phyloP scores from a whole-genome alignment of 92 coral and sea anemone species.

The Phymanthus crucifer region DNA sequence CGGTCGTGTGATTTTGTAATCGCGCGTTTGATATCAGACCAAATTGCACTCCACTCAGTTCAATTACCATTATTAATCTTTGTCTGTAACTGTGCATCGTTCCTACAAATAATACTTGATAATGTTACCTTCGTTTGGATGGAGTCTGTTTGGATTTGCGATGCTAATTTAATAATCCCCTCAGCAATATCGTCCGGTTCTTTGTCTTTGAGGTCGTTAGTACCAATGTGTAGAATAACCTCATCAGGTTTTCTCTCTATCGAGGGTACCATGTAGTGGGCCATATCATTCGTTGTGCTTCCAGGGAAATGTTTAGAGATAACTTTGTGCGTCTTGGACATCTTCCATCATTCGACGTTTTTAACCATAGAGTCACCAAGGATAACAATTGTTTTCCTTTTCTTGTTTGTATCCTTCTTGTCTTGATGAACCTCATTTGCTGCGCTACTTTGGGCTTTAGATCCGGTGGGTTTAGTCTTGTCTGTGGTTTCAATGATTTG shows the following conservation, averaged over 20 bases:
- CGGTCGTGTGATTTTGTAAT: too few relatives aligned
- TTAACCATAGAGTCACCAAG: conserved; percentile 3
- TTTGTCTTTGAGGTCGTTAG: background rate
- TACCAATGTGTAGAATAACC: background rate
- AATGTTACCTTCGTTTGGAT: background rate
- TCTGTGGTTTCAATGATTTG: background rate
- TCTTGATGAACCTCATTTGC: background rate
- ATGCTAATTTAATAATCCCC: background rate
- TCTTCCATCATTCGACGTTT: background rate
- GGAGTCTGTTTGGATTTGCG: background rate
- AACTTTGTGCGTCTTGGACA: background rate
- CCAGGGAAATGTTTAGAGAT: background rate
- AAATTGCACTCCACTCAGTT: too few relatives aligned
- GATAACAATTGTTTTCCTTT: background rate
- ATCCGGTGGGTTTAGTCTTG: background rate
- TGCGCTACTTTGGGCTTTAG: background rate
- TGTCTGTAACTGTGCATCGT: background rate
- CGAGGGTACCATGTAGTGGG: background rate
- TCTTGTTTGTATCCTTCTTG: background rate
- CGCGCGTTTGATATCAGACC: too few relatives aligned
- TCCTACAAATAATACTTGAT: conserved; percentile 1
- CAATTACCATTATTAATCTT: too few relatives aligned
- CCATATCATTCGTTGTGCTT: background rate
- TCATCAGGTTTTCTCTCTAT: conserved; percentile 1
- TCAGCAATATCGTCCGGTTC: background rate